These are phyloP conservation scores for Eutolmus rufibarbis DNA, from an alignment of 2,888 invertebrate species.

Conservation along the genomic window DNA sequence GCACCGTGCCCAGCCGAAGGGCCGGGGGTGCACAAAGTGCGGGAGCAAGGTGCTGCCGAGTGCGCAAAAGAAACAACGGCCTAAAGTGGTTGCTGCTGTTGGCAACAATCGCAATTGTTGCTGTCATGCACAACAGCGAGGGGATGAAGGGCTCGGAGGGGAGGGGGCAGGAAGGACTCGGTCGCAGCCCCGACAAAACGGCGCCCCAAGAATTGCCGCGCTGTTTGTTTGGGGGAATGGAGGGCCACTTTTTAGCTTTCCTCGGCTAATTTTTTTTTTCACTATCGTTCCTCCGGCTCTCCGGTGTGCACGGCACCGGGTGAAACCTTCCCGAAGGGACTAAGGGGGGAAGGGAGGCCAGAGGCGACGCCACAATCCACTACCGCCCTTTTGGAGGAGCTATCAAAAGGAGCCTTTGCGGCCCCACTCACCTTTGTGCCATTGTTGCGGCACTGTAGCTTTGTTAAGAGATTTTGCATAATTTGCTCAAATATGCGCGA, in stretches of 20 bases:
- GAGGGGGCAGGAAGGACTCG: neutral
- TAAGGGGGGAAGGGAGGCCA: neutral
- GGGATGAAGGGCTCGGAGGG: neutral
- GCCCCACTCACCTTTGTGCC: constrained; percentile 27
- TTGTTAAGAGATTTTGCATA: constrained; percentile 31
- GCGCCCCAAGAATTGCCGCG: constrained; percentile 26
- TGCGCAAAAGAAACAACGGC: constrained; percentile 25
- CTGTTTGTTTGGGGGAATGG: neutral
- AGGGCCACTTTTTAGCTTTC: constrained; percentile 19
- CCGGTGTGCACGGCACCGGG: neutral
- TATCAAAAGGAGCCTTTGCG: constrained; percentile 13
- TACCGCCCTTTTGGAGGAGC: neutral
- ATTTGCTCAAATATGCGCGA: constrained; percentile 30
- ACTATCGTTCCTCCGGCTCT: neutral
- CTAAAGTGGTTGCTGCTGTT: constrained; percentile 26
- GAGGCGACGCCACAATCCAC: neutral
- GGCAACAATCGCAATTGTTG: constrained; percentile 34
- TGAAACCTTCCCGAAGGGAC: neutral
- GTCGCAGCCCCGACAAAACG: neutral
- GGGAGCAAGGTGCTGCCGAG: neutral
- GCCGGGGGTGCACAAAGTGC: neutral
- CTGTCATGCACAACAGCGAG: constrained; percentile 2
- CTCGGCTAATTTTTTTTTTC: constrained; percentile 18
- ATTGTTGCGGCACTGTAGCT: constrained; percentile 18
- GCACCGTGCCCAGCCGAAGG: neutral